These are phyloP conservation scores for Lycorma delicatula DNA, from an alignment of 1,140 invertebrate species.

Conservation along the genomic window DNA sequence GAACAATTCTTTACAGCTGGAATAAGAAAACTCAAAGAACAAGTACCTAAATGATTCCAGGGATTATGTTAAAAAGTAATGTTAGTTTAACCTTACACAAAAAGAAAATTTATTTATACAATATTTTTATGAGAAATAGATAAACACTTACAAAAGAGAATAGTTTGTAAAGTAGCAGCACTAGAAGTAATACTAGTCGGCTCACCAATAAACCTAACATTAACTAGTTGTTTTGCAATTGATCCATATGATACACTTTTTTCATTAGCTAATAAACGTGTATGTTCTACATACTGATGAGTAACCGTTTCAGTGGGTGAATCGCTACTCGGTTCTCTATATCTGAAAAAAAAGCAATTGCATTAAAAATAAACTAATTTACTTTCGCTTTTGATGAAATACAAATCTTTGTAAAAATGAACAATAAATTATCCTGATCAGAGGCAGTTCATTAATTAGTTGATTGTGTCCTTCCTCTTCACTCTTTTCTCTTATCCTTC, in stretches of 20 bases:
- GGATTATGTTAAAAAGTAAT: not conserved
- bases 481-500: too few species aligned
- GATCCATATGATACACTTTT: slow-evolving; percentile 3
- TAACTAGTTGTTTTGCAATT: slow-evolving; percentile 10
- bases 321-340: slow-evolving; percentile 10
- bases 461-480: too few species aligned
- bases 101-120: not conserved
- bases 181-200: slow-evolving; percentile 9
- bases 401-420: slow-evolving; percentile 27
- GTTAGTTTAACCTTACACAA: not conserved
- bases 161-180: slow-evolving; percentile 1
- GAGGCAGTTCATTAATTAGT: too few species aligned
- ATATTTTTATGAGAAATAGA: not conserved
- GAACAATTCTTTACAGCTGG: not conserved
- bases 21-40: not conserved
- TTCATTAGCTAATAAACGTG: not conserved
- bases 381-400: slow-evolving; percentile 46
- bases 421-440: not conserved
- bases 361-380: not conserved
- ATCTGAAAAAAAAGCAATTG: slow-evolving; percentile 13
- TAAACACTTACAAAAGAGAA: slow-evolving; percentile 12
- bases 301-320: slow-evolving; percentile 13
- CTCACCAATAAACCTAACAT: slow-evolving; percentile 12
- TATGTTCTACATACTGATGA: not conserved
- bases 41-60: not conserved